Base-by-base conservation (phyloP, 2,797 vertebrate species). In the Catamblyrhynchus diadema region DNA sequence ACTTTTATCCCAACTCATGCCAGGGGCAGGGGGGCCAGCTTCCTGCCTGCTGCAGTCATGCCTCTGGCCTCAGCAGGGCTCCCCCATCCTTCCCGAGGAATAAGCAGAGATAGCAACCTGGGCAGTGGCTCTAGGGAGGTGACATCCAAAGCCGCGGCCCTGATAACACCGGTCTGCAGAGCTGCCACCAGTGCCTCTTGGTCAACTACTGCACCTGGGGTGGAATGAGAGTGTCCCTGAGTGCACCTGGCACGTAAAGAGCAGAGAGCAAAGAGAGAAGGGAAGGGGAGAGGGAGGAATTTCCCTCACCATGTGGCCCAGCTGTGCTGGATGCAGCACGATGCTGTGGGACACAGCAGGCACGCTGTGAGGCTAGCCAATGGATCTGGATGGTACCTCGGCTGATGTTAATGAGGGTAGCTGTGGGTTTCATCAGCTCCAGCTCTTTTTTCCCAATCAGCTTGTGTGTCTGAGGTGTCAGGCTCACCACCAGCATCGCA, bases 391-490 rank as follows among this genome's bases (percentile, higher is more conserved):
- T 1, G 25, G 19, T 90, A 98, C 97, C 98, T 98, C 97, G 94
- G 96, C 98, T 97, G 30, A 98, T 70, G 83, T 98, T 98, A 74
- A 98, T 59, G 14, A 98, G 97, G 4, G 94, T 97, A 17, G 97
- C 98, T 0, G 97, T 97, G 85, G 96, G 96, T 67, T 98, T 98
- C 98, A 98, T 98, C 75, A 98, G 86, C 24, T 94, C 85, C 72
- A 98, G 88, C 93, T 98, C 97, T 75, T 90, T 97, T 93, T 90
- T 95, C 67, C 98, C 84, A 3, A 98, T 98, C 57, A 98, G 93
- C 35, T 92, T 95, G 11, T 27, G 90, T 37, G 97, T 98, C 79
- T 98, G 96, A 33, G 98, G 95, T 4, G 94, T 98, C 88, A 98
- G 95, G 85, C 81, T 98, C 28, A 98, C 92, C 2, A 74, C 96